phyloP scores from a whole-genome alignment of 2,113 vertebrate genomes.

The Gobio gobio region DNA sequence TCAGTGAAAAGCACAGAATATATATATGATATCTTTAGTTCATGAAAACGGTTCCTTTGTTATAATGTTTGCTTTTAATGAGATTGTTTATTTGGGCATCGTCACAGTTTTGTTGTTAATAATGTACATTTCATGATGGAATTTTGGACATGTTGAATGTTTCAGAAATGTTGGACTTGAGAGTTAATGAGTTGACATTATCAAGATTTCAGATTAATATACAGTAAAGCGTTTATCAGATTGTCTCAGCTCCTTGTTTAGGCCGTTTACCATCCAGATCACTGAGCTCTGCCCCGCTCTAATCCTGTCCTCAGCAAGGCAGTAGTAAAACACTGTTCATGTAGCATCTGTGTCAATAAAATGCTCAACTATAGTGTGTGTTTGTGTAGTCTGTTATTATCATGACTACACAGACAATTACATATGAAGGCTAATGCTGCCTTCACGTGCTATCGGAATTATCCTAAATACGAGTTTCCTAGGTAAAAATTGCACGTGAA shows the following conservation, averaged over 20 bases:
- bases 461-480: no score
- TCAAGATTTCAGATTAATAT: no score
- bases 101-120: not conserved
- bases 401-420: no score
- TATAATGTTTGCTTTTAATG: not conserved
- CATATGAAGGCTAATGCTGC: no score
- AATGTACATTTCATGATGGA: not conserved
- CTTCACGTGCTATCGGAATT: no score
- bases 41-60: not conserved
- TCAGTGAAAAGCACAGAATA: not conserved
- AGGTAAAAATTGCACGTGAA: no score
- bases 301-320: not conserved
- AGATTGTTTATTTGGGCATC: not conserved
- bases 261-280: no score
- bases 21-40: not conserved
- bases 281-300: no score
- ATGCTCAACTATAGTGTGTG: not conserved
- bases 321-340: not conserved
- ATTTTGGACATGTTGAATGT: not conserved
- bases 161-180: not conserved
- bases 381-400: not conserved
- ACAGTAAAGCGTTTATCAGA: not conserved
- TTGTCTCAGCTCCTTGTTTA: not conserved
- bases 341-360: not conserved
- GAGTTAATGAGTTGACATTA: not conserved